phyloP scores from a whole-genome alignment of 1,140 invertebrate species.

The Trichonephila clavata region DNA sequence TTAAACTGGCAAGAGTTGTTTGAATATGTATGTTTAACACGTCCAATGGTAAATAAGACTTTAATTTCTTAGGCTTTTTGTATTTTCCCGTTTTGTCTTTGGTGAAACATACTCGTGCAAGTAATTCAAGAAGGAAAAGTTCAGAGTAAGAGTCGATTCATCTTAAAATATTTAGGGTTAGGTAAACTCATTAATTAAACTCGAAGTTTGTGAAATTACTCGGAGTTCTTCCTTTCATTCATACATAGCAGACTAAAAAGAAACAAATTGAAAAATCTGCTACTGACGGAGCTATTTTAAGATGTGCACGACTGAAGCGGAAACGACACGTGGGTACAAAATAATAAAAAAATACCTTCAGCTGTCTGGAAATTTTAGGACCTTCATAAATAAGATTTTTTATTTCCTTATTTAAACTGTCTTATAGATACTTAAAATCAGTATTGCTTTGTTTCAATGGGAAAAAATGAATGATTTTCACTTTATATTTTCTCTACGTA shows the following conservation, averaged over 20 bases:
- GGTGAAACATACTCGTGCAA: neutral
- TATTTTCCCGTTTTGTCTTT: neutral
- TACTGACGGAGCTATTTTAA: conserved; percentile 21
- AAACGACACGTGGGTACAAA: neutral
- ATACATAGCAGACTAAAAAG: neutral
- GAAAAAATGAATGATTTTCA: too few species aligned
- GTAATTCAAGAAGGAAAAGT: neutral
- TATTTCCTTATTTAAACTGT: too few species aligned
- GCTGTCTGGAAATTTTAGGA: neutral
- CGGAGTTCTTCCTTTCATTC: neutral
- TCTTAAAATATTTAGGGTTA: neutral
- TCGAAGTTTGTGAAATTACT: neutral
- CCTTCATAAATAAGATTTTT: neutral
- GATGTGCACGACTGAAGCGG: neutral
- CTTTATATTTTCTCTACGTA: too few species aligned
- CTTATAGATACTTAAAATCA: too few species aligned
- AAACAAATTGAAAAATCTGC: neutral
- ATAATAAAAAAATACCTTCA: neutral
- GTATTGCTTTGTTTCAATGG: too few species aligned
- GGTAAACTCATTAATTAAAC: neutral
- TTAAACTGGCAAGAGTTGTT: too few species aligned
- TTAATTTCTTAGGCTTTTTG: too few species aligned
- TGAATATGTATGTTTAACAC: too few species aligned
- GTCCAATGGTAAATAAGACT: too few species aligned
- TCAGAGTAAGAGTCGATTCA: neutral